Evolutionary conservation across 2,113 vertebrate species (phyloP).

Genomic region (Todiramphus chloris): DNA sequence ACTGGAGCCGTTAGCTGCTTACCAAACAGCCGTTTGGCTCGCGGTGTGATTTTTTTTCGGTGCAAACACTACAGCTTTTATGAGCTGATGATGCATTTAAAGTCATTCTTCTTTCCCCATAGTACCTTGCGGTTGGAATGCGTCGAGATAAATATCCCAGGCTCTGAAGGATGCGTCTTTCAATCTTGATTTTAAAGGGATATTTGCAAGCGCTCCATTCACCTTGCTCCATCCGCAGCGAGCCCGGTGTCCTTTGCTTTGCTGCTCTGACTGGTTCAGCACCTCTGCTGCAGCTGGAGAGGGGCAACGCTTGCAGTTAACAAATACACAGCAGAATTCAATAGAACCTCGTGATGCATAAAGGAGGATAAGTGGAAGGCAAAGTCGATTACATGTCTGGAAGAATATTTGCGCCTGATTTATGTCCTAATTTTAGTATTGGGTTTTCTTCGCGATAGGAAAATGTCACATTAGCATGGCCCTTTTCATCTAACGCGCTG

Average conservation of each 20-base stretch:
- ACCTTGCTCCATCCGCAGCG: background rate
- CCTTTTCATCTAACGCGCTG: conserved; percentile 18
- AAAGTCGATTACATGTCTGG: conserved; percentile 59
- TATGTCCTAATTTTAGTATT: conserved; percentile 71
- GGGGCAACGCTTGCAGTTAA: background rate
- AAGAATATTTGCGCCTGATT: conserved; percentile 72
- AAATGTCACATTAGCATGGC: conserved; percentile 77
- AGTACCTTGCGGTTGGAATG: background rate
- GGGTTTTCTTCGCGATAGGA: conserved; percentile 60
- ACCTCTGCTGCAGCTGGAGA: background rate
- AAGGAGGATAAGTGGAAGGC: conserved; percentile 58
- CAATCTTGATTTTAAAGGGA: conserved; percentile 43
- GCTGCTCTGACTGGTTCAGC: background rate
- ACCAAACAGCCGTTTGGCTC: background rate
- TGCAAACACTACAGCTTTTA: background rate
- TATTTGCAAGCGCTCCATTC: conserved; percentile 3
- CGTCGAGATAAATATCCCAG: background rate
- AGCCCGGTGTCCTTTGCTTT: background rate
- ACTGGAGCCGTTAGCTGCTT: conserved; percentile 7
- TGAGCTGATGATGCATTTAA: background rate
- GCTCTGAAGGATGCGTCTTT: conserved; percentile 25
- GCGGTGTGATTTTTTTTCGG: background rate
- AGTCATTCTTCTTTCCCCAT: background rate
- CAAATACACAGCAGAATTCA: background rate
- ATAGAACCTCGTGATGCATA: background rate